A percentile compares a stretch with the other conserved stretches of the same genome.
Conservation (phyloP, 53 echinoderm and acorn worm species). For the Antedon mediterranea region DNA sequence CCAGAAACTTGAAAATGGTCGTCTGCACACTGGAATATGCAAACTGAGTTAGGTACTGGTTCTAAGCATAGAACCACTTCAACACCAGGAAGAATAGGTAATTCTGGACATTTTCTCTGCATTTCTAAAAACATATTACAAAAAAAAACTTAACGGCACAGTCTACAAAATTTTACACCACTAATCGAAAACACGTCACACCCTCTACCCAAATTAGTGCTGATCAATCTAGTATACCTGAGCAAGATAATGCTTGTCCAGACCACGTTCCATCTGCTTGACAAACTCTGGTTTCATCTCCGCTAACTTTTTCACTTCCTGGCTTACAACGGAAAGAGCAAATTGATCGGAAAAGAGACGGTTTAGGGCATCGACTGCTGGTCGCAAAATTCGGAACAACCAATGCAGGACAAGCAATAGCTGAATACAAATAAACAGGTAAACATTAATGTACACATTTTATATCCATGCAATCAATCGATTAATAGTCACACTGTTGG, state of each 20-base stretch:
- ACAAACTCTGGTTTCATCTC: conserved; percentile 27
- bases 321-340: conserved; percentile 42
- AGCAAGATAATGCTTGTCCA: conserved; percentile 36
- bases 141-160: no score
- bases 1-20: background rate
- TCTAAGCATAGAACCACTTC: background rate
- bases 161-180: no score
- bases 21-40: background rate
- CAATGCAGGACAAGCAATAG: background rate
- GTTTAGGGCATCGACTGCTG: background rate
- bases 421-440: background rate
- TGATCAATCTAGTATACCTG: conserved; percentile 42
- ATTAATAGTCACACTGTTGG: no score
- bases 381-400: background rate
- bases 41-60: background rate
- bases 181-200: no score
- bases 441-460: no score
- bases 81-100: background rate
- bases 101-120: background rate
- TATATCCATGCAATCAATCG: no score
- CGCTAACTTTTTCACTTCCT: conserved; percentile 29
- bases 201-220: no score
- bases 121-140: background rate
- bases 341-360: conserved; percentile 18
- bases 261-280: conserved; percentile 42